Base-by-base conservation (phyloP, 1,140 invertebrate genomes). In the Odontomachus brunneus region DNA sequence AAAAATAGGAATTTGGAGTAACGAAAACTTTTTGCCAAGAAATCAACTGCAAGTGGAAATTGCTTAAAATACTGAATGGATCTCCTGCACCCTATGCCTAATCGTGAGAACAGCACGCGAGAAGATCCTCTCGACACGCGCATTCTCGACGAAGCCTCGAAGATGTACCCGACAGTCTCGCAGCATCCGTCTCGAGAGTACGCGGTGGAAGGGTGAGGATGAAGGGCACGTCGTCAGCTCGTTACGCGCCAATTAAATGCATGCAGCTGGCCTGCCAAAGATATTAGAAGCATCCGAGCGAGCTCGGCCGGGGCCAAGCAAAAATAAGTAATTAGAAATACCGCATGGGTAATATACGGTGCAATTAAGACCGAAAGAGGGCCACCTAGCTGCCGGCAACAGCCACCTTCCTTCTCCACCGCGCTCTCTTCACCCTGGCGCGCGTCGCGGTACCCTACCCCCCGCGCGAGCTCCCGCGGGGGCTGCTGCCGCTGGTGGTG, bases 301-400 rank as follows among this genome's bases (percentile, higher is more conserved):
- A 89, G 83, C 75, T 69, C 22, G 72, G 78, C 65, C 84, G 81
- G 7, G 33, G 53, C 74, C 63, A 87, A 84, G 89, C 86, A 89
- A 90, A 92, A 92, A 92, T 92, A 92, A 92, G 91, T 92, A 92
- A 92, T 92, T 92, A 92, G 90, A 91, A 91, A 91, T 92, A 90
- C 89, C 89, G 88, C 91, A 90, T 91, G 91, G 91, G 91, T 92
- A 91, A 92, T 91, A 91, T 91, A 91, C 90, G 91, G 87, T 71
- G 89, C 90, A 92, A 92, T 92, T 91, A 92, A 91, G 88, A 88
- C 90, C 81, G 85, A 90, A 91, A 91, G 90, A 91, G 91, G 87
- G 90, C 91, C 87, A 92, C 89, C 90, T 91, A 91, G 89, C 84
- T 82, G 88, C 88, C 76, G 74, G 71, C 74, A 84, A 84, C 74